Percentiles rank a stretch among this genome's conserved stretches.
Conservation (phyloP, 2,797 vertebrate genomes). For the Sebastes oblongus region DNA sequence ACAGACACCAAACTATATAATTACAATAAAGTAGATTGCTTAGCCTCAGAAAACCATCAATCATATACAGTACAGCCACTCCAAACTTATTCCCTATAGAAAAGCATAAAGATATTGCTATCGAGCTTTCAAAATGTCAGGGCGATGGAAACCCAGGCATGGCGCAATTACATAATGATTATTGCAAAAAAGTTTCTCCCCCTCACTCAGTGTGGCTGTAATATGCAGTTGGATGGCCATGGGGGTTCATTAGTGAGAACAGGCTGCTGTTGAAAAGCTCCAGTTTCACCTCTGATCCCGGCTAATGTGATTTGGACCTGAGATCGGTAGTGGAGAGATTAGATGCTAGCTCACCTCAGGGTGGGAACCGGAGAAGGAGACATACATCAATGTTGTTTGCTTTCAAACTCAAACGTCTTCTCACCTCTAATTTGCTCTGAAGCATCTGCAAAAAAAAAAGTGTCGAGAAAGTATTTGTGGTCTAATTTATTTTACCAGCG, state of each 20-base stretch:
- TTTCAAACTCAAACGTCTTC: slow-evolving; percentile 76
- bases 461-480: slow-evolving; percentile 48
- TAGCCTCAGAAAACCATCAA: slow-evolving; percentile 78
- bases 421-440: slow-evolving; percentile 73
- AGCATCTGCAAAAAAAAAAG: slow-evolving; percentile 58
- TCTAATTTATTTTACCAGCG: slow-evolving; percentile 62
- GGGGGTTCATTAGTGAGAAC: slow-evolving; percentile 84
- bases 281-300: slow-evolving; percentile 86
- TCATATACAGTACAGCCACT: slow-evolving; percentile 71
- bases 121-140: slow-evolving; percentile 85
- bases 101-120: slow-evolving; percentile 82
- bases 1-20: slow-evolving; percentile 66
- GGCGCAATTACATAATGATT: slow-evolving; percentile 83
- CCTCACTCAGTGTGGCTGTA: slow-evolving; percentile 81
- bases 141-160: slow-evolving; percentile 80
- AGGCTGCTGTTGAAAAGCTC: slow-evolving; percentile 84
- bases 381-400: slow-evolving; percentile 82
- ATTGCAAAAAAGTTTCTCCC: slow-evolving; percentile 81
- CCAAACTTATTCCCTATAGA: slow-evolving; percentile 77
- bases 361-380: slow-evolving; percentile 81
- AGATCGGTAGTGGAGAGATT: slow-evolving; percentile 83
- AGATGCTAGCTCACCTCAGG: slow-evolving; percentile 82
- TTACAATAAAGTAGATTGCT: slow-evolving; percentile 76
- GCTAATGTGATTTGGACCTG: slow-evolving; percentile 86
- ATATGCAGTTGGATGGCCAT: slow-evolving; percentile 83